Evolutionary conservation across 2,888 invertebrate genomes (phyloP), one percentile per base, ranked within the genome.

Genomic region (Ischnura elegans): DNA sequence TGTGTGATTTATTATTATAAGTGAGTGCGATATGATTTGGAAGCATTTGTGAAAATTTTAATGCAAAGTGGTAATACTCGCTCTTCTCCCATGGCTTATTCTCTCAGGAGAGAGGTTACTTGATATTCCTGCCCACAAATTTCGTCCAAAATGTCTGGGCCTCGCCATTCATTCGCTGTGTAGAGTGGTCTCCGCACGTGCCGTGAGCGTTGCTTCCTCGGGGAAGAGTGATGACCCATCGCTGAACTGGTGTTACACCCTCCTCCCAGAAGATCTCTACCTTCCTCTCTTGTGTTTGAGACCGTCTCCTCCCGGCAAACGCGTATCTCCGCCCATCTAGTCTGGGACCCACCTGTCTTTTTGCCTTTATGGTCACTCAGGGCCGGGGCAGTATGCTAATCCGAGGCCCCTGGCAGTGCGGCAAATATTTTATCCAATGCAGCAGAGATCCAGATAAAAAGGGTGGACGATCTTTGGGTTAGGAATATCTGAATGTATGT

Each of bases 351-450:
- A 76, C 76, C 76, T 76, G 36, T 36, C 76, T 25, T 36, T 25
- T 29, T 36, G 76, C 76, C 25, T 76, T 36, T 76, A 76, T 76
- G 76, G 76, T 0, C 36, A 10, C 76, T 36, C 13, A 36, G 76
- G 76, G 29, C 29, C 66, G 19, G 66, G 66, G 76, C 76, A 76
- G 76, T 76, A 76, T 76, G 76, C 36, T 76, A 76, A 76, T 76
- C 76, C 10, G 76, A n/a, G 13, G 76, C 1, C 76, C 76, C 76
- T 8, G 36, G 29, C 36, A 2, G 29, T 10, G 29, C 76, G 6
- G 76, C 16, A 36, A 76, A 76, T 76, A 21, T 76, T 36, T 13
- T 13, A 76, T 13, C 36, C 76, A 29, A 2, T 76, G 6, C 76
- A 2, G 13, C 25, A n/a, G 36, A 76, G 76, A 76, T 76, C 10